These are phyloP conservation scores for Apostichopus leukothele DNA, from an alignment of 53 echinoderm and acorn worm species.

Conservation along the genomic window DNA sequence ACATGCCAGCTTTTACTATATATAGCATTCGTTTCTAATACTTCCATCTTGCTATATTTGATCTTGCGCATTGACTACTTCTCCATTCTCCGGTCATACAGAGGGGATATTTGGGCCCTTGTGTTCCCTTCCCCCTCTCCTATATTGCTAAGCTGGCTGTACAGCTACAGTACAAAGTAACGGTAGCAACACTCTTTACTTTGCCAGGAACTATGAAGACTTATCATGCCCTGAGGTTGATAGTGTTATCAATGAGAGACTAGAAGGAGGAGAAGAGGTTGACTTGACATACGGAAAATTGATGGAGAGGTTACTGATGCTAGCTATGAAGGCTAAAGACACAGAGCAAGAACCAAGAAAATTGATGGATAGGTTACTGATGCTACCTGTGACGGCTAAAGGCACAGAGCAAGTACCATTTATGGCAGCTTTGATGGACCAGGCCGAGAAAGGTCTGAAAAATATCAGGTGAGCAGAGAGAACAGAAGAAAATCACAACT, in stretches of 20 bases:
- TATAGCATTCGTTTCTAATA: too few relatives aligned
- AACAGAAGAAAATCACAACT: neutral
- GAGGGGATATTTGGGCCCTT: too few relatives aligned
- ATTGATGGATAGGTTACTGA: conserved; percentile 73
- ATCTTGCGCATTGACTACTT: too few relatives aligned
- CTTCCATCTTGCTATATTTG: too few relatives aligned
- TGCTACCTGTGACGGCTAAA: conserved; percentile 55
- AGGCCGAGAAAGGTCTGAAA: conserved; percentile 68
- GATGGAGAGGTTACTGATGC: conserved; percentile 70
- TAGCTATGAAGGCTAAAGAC: conserved; percentile 54
- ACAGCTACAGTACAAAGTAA: too few relatives aligned
- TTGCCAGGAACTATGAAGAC: conserved; percentile 82
- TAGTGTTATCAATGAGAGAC: conserved; percentile 58
- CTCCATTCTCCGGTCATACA: too few relatives aligned
- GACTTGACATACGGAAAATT: conserved; percentile 77
- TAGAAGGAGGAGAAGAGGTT: conserved; percentile 63
- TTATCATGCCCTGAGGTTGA: conserved; percentile 64
- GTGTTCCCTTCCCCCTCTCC: too few relatives aligned
- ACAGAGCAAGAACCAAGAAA: conserved; percentile 50
- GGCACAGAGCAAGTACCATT: conserved; percentile 38
- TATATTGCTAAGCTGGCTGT: too few relatives aligned
- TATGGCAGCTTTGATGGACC: conserved; percentile 57
- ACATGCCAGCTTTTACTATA: too few relatives aligned
- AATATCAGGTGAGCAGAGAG: conserved; percentile 62
- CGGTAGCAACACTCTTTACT: neutral